Percentiles rank a stretch among this genome's conserved stretches.
Conservation (phyloP, 2,113 vertebrate species). For the Peromyscus californicus region DNA sequence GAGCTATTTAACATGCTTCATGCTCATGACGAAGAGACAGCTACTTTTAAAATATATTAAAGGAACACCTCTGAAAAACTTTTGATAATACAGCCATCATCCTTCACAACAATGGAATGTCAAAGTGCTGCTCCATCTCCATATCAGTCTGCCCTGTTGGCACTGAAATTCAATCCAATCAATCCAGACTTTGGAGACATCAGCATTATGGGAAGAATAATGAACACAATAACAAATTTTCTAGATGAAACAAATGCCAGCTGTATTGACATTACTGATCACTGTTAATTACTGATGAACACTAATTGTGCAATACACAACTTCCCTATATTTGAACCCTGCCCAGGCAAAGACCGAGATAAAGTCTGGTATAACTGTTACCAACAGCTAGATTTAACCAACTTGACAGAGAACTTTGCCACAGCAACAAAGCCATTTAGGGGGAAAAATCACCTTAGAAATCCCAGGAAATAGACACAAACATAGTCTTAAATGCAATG, state of each 20-base stretch:
- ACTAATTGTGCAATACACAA: conserved; percentile 59
- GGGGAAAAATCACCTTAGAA: background rate
- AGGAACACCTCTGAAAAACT: background rate
- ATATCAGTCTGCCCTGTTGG: conserved; percentile 19
- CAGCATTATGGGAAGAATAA: conserved; percentile 66
- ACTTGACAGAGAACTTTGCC: background rate
- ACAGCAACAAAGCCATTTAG: background rate
- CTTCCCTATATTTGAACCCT: conserved; percentile 55
- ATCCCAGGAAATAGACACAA: background rate
- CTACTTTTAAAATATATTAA: background rate
- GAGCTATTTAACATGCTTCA: background rate
- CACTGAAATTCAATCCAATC: conserved; percentile 58
- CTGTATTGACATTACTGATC: conserved; percentile 57
- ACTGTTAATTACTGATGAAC: conserved; percentile 51
- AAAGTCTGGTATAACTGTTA: background rate
- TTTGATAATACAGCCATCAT: conserved; percentile 13
- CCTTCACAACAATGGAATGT: background rate
- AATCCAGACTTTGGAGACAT: conserved; percentile 58
- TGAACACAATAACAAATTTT: conserved; percentile 46
- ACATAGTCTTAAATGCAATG: background rate
- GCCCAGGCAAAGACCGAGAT: background rate
- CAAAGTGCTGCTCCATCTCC: background rate
- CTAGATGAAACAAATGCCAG: conserved; percentile 71
- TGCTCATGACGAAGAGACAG: background rate
- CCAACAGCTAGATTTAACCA: background rate